Base-by-base conservation (phyloP, 1,140 invertebrate genomes). In the Drosophila mojavensis region DNA sequence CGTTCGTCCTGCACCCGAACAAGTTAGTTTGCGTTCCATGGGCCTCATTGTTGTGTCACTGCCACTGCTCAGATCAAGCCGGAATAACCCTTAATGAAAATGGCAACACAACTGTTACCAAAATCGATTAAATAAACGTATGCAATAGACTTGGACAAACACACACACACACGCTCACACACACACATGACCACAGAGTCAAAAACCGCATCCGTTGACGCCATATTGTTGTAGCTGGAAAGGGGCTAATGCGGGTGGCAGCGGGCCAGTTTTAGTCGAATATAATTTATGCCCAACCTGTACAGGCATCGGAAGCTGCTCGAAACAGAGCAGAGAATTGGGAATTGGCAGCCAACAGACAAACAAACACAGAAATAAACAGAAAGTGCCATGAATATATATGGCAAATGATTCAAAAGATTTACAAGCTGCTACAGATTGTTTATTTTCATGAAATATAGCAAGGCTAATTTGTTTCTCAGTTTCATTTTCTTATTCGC, bases 71-170 rank as follows among this genome's bases (percentile, higher is more conserved):
- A 82, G 83, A 82, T 85, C 76, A 84, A 89, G 82, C 77, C 83
- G 84, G 69, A 84, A 84, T 88, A 88, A 88, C 83, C 83, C 83
- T 79, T 89, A 89, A 89, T 89, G 80, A 89, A 89, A 88, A 88
- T 75, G 75, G 70, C 65, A 71, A 78, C 81, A 81, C 79, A 86
- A 82, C 69, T 86, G 82, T 88, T 82, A 79, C 76, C 72, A 69
- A 68, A 88, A 88, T 86, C 82, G 79, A 88, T 82, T 88, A 65
- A 79, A 82, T 79, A 75, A 72, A 70, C 68, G 69, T 75, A 81
- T 66, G 78, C 65, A 55, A 54, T 4, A 45, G 50, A 45, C 39
- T 54, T 33, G 33, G 15, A 45, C 47, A 53, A 28, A 55, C 47
- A 54, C 15, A 54, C 28, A 54, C n/a, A 15, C 10, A 51, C 17